Base-by-base conservation (phyloP, 2,888 invertebrate genomes). In the Dynastes grantii region DNA sequence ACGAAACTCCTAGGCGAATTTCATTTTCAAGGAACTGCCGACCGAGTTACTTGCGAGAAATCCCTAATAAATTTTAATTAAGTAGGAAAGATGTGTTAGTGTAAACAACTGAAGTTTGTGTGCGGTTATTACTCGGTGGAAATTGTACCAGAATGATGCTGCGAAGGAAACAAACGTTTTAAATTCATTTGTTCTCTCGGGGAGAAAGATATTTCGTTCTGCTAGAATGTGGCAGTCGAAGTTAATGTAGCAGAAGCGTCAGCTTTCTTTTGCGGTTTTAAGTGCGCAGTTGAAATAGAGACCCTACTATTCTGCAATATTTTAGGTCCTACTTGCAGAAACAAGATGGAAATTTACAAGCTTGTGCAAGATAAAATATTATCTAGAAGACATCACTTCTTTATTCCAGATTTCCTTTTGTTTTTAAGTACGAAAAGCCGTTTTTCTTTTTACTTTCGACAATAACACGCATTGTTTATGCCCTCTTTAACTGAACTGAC, bases 11-110 rank as follows among this genome's bases (percentile, higher is more conserved):
- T 55, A 9, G n/a, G n/a, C 8, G 55, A 55, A 55, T 22, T 55
- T 55, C 2, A 55, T 55, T 55, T 55, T n/a, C 16, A 55, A 22
- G 55, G 13, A 55, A 55, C 8, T 55, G 4, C 9, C 22, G 3
- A 16, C 55, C 5, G 4, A 16, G 2, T 22, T 53, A 49, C 2
- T 65, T n/a, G 64, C n/a, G 32, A 2, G n/a, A 16, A 37, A 49
- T 53, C 13, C 27, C 27, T 5, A 51, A 51, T 68, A 68, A 68
- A 68, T 11, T 27, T 68, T 27, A 68, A 68, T 68, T 51, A 68
- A 65, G 13, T 37, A 68, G 11, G 68, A 29, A 49, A 45, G 27
- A 68, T 68, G 51, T 13, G 27, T 22, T 11, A 22, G 16, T 16
- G 65, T 40, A 65, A 37, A 37, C 64, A 65, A 65, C 40, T 5